Percentiles rank a stretch among this genome's conserved stretches.
Evolutionary conservation across 2,888 invertebrate genomes (phyloP).

Genomic region (Homarus gammarus): DNA sequence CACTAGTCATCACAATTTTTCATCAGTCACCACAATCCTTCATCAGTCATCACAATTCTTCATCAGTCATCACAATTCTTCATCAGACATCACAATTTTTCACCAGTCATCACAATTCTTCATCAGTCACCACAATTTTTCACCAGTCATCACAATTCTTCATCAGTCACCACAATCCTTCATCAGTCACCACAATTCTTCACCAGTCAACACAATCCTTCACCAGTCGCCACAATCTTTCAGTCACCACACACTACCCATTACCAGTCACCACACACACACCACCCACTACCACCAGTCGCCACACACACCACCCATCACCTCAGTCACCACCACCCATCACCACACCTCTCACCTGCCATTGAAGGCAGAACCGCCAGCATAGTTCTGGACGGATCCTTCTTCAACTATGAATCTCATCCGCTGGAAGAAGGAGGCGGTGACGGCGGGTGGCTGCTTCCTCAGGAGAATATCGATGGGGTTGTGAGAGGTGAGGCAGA

Average conservation of each 20-base stretch:
- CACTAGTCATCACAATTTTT: no score
- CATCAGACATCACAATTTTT: no score
- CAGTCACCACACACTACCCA: neutral
- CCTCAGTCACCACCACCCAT: neutral
- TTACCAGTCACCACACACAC: neutral
- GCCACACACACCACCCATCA: neutral
- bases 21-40: no score
- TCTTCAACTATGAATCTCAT: conserved; percentile 99
- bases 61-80: no score
- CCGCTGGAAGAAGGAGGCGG: conserved; percentile 98
- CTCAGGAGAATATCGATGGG: conserved; percentile 96
- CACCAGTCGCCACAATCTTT: neutral
- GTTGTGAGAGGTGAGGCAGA: conserved; percentile 92
- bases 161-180: no score
- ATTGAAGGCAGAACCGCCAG: conserved; percentile 96
- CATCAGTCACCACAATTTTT: no score
- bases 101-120: no score
- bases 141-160: no score
- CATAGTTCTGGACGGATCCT: conserved; percentile 98
- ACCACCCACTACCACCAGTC: neutral
- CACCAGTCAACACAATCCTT: no score
- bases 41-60: no score
- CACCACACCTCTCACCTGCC: conserved; percentile 88
- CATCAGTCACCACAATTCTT: no score
- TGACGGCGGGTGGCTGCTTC: conserved; percentile 97